phyloP scores from a whole-genome alignment of 1,140 invertebrate species.

The Drosophila micromelanica region DNA sequence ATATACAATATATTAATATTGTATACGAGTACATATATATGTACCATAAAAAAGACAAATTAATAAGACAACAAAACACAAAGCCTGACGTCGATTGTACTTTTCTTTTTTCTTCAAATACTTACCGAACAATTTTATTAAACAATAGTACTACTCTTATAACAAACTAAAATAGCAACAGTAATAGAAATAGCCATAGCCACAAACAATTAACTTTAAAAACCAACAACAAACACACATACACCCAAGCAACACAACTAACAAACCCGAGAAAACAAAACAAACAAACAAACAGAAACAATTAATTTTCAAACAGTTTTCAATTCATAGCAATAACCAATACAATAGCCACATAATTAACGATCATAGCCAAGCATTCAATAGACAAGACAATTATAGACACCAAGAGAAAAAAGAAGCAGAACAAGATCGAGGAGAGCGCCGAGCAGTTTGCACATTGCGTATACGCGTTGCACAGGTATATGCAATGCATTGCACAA shows the following conservation, averaged over 20 bases:
- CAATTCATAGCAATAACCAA: slow-evolving; percentile 73
- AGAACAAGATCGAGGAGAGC: slow-evolving; percentile 61
- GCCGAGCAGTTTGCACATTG: slow-evolving; percentile 25
- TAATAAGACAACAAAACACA: slow-evolving; percentile 46
- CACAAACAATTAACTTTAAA: slow-evolving; percentile 68
- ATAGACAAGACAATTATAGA: slow-evolving; percentile 35
- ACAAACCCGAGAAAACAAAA: not conserved
- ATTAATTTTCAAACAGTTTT: slow-evolving; percentile 58
- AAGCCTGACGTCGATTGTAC: slow-evolving; percentile 84
- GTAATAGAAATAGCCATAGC: slow-evolving; percentile 80
- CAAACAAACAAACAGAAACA: not conserved
- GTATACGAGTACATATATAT: slow-evolving; percentile 10
- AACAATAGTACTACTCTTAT: slow-evolving; percentile 80
- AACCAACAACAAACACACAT: slow-evolving; percentile 26
- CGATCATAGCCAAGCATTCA: slow-evolving; percentile 67
- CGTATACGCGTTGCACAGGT: slow-evolving; percentile 22
- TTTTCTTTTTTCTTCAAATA: slow-evolving; percentile 80
- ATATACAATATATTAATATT: slow-evolving; percentile 33
- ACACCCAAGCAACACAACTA: slow-evolving; percentile 14
- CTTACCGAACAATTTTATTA: slow-evolving; percentile 70
- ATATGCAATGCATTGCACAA: too few species aligned
- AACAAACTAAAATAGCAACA: slow-evolving; percentile 77
- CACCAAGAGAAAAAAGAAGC: slow-evolving; percentile 67
- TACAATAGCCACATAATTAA: slow-evolving; percentile 76
- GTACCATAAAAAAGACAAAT: slow-evolving; percentile 3